These are phyloP conservation scores for Helleia helle DNA, from an alignment of 2,888 invertebrate genomes.

Conservation along the genomic window DNA sequence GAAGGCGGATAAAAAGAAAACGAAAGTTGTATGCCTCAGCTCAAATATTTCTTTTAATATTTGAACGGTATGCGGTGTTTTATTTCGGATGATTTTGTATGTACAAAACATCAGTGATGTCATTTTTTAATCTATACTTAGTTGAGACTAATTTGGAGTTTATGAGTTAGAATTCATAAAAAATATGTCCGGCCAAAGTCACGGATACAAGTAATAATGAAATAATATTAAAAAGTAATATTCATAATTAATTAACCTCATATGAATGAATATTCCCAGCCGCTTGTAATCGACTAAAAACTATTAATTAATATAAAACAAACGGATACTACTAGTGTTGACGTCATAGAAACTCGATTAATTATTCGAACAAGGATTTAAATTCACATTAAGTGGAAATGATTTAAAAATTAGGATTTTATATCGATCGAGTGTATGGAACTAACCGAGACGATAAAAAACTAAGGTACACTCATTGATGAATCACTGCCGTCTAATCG, in stretches of 20 bases:
- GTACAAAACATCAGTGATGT: neutral
- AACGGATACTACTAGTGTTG: neutral
- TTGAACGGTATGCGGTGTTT: constrained; percentile 13
- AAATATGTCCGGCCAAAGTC: too few species aligned
- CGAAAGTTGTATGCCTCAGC: constrained; percentile 34
- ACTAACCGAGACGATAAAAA: constrained; percentile 45
- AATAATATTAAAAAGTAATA: too few species aligned
- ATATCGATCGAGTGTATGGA: constrained; percentile 14
- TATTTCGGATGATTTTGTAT: constrained; percentile 15
- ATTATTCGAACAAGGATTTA: neutral
- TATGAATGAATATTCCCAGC: too few species aligned
- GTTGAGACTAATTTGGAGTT: too few species aligned
- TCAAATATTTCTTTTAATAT: constrained; percentile 22
- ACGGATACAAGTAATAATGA: too few species aligned
- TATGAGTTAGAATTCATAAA: too few species aligned
- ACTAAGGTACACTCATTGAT: constrained; percentile 70
- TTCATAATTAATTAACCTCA: too few species aligned
- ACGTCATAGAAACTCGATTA: neutral
- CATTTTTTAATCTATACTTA: too few species aligned
- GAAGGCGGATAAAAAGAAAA: constrained; percentile 44
- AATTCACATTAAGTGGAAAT: constrained; percentile 8
- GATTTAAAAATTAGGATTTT: constrained; percentile 16
- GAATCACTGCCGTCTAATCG: constrained; percentile 59
- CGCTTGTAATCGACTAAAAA: too few species aligned
- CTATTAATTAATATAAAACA: too few species aligned